Conservation (phyloP, 2,888 invertebrate species). For the Diaperis boleti region DNA sequence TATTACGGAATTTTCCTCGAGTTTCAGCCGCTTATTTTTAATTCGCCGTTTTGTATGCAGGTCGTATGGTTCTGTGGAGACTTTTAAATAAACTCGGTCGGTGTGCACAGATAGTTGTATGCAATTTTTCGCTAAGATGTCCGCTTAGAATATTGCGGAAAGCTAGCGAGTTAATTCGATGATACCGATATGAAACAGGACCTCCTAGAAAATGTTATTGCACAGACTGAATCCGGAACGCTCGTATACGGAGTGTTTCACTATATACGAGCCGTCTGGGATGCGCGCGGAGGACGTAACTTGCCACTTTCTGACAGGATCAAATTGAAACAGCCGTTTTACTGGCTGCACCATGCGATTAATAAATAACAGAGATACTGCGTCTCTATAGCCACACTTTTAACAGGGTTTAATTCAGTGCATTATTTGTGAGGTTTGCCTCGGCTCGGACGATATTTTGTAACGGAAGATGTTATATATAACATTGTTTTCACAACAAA, state of each 20-base stretch:
- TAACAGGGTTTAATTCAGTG: no score
- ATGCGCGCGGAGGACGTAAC: constrained; percentile 44
- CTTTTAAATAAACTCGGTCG: constrained; percentile 39
- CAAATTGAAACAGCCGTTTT: constrained; percentile 49
- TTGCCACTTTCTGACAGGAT: constrained; percentile 46
- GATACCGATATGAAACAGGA: constrained; percentile 34
- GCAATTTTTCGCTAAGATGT: constrained; percentile 35
- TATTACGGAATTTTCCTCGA: constrained; percentile 44
- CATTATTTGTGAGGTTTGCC: no score
- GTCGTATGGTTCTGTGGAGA: constrained; percentile 26
- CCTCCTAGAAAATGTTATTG: constrained; percentile 18
- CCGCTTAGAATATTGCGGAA: constrained; percentile 35
- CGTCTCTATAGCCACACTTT: neutral
- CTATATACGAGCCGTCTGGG: constrained; percentile 46
- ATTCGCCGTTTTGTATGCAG: constrained; percentile 48
- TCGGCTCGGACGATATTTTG: no score
- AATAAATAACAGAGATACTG: constrained; percentile 41
- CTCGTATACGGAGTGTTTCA: constrained; percentile 43
- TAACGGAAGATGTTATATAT: no score
- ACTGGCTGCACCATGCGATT: constrained; percentile 43
- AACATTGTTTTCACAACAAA: no score
- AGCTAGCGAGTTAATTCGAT: constrained; percentile 33
- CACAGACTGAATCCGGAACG: constrained; percentile 32
- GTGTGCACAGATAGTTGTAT: constrained; percentile 25
- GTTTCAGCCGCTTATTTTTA: constrained; percentile 45